Base-by-base conservation (phyloP, 2,113 vertebrate species). In the Diglossa brunneiventris region DNA sequence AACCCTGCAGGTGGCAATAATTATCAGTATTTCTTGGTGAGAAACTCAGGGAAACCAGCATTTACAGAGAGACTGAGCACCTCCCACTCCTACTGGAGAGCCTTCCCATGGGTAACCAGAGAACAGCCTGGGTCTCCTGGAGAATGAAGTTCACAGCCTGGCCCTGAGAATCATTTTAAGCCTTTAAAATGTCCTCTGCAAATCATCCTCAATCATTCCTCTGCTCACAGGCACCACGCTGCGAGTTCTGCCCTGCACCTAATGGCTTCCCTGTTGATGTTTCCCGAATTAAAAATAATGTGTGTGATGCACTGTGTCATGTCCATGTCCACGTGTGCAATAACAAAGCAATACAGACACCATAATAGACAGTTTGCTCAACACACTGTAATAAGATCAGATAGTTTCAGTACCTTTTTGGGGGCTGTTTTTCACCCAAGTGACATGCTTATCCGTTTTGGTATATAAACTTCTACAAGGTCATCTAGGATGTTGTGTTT, bases 401-500 rank as follows among this genome's bases (percentile, higher is more conserved):
- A 67, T 89, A 44, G 74, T 93, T 96, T 94, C 85, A 85, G 79
- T 61, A 64, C 61, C 73, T 78, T 92, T 92, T 77, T 21, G 7
- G 41, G 39, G 83, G 77, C 41, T 1, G 0, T 96, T 96, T 97
- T 95, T 95, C 94, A 96, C 69, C 24, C 15, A 26, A 87, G 52
- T 75, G 91, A 92, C 95, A 88, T 31, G 64, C 79, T 95, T 89
- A 94, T 92, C 91, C 6, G 0, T 93, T 95, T 92, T 86, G 90
- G 78, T 92, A 70, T 92, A 94, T 93, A 89, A 95, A 96, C 64
- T 90, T 96, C 91, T 93, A 89, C 95, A 95, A 96, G 96, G 92
- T 96, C 95, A 93, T 73, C 68, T 63, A 77, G 88, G 78, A 94
- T 79, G 69, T 64, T 72, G 59, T 87, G 52, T 81, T 96, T 94